phyloP scores from a whole-genome alignment of 2,113 vertebrate genomes.

The Condylura cristata region DNA sequence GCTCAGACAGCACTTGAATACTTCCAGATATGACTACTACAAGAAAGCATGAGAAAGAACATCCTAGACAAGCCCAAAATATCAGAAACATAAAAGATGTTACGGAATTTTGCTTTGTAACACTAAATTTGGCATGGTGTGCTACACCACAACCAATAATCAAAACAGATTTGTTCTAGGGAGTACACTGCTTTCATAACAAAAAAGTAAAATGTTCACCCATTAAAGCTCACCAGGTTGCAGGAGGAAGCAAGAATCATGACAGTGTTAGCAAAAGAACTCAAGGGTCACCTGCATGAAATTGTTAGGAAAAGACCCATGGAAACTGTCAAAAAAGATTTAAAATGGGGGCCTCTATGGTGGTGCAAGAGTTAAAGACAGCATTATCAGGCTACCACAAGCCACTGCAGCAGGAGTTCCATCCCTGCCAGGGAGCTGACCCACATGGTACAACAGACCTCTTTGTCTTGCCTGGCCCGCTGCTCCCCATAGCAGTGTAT shows the following conservation, averaged over 20 bases:
- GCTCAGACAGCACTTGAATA: neutral
- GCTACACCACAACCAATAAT: neutral
- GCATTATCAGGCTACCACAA: too few relatives aligned
- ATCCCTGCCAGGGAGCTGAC: too few relatives aligned
- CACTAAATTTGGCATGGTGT: neutral
- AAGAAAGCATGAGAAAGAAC: neutral
- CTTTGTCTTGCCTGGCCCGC: too few relatives aligned
- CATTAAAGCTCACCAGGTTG: neutral
- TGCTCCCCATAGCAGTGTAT: too few relatives aligned
- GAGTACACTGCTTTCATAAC: neutral
- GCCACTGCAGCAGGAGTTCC: too few relatives aligned
- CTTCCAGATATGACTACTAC: too few relatives aligned
- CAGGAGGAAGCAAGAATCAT: neutral
- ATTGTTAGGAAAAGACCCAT: neutral
- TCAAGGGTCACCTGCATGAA: neutral
- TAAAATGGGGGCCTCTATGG: too few relatives aligned
- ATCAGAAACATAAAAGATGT: neutral
- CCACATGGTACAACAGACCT: too few relatives aligned
- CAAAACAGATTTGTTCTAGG: neutral
- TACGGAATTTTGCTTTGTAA: neutral
- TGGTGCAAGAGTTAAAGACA: too few relatives aligned
- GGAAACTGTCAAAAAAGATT: neutral
- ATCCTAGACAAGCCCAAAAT: neutral
- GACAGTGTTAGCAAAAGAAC: neutral
- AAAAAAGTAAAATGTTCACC: conserved; percentile 22